phyloP scores from a whole-genome alignment of 2,888 invertebrate genomes.

The Tribolium freemani region DNA sequence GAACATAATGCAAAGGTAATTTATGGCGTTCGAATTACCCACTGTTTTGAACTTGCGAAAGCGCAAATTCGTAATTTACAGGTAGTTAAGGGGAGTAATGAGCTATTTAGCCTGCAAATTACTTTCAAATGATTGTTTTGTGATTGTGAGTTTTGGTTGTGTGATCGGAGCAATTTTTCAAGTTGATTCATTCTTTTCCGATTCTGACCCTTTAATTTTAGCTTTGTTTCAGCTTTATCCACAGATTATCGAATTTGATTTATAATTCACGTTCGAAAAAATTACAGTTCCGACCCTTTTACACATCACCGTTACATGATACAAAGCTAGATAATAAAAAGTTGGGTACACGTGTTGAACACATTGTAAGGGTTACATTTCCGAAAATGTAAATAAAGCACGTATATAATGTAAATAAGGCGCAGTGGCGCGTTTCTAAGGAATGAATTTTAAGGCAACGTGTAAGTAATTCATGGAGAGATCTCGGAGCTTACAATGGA shows the following conservation, averaged over 20 bases:
- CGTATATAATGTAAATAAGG: slow-evolving; percentile 27
- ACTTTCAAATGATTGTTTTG: slow-evolving; percentile 17
- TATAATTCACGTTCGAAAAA: slow-evolving; percentile 3
- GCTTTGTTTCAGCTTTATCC: slow-evolving; percentile 10
- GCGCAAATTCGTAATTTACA: slow-evolving; percentile 39
- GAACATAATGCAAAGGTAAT: slow-evolving; percentile 16
- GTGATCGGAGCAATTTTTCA: slow-evolving; percentile 28
- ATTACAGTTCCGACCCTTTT: background rate
- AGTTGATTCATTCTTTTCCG: slow-evolving; percentile 27
- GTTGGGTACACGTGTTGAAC: slow-evolving; percentile 33
- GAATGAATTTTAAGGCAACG: slow-evolving; percentile 21
- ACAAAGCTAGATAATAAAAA: slow-evolving; percentile 15
- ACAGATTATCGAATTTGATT: slow-evolving; percentile 20
- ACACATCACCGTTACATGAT: background rate
- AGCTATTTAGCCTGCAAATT: slow-evolving; percentile 29
- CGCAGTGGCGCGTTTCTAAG: slow-evolving; percentile 19
- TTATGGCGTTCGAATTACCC: slow-evolving; percentile 27
- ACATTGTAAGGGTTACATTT: slow-evolving; percentile 23
- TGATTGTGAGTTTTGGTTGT: slow-evolving; percentile 13
- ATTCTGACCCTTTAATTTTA: slow-evolving; percentile 23
- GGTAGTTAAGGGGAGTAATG: slow-evolving; percentile 42
- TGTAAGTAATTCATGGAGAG: slow-evolving; percentile 33
- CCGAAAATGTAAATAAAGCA: slow-evolving; percentile 31
- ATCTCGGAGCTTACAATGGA: slow-evolving; percentile 25
- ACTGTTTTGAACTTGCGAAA: slow-evolving; percentile 30